A percentile compares a stretch with the other conserved stretches of the same genome.
These are phyloP conservation scores for Pollachius pollachius DNA, from an alignment of 2,113 vertebrate species.

Conservation along the genomic window DNA sequence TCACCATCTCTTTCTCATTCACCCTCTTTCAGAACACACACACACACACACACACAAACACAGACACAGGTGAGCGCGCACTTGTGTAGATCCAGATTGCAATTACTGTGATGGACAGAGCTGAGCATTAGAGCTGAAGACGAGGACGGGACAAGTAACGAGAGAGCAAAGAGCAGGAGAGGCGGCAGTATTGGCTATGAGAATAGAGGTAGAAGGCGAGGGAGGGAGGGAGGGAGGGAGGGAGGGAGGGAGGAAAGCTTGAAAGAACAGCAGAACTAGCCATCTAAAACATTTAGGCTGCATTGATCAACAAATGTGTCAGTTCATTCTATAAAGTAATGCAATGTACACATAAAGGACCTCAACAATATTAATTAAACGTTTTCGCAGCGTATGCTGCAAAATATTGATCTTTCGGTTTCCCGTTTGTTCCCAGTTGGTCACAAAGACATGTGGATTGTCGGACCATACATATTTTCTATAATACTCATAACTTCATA, in stretches of 20 bases:
- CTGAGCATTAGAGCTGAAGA: conserved; percentile 11
- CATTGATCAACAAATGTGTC: no score
- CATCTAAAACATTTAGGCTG: no score
- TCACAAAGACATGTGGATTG: no score
- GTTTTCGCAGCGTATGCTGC: no score
- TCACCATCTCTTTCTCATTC: no score
- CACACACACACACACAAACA: conserved; percentile 12
- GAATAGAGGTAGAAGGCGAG: neutral
- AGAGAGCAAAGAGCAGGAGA: neutral
- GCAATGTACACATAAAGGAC: no score
- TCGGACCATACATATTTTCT: no score
- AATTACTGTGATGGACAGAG: conserved; percentile 20
- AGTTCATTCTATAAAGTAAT: no score
- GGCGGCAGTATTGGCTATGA: neutral
- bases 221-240: conserved; percentile 12
- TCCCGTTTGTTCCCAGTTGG: no score
- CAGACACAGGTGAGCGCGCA: neutral
- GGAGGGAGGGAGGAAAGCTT: neutral
- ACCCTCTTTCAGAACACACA: neutral
- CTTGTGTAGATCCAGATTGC: conserved; percentile 25
- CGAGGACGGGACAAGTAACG: neutral
- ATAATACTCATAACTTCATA: no score
- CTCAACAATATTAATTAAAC: no score
- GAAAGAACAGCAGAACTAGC: neutral
- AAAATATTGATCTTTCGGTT: no score